Evolutionary conservation across 2,888 invertebrate species (phyloP).

Genomic region (Rugalucina vietnamica): DNA sequence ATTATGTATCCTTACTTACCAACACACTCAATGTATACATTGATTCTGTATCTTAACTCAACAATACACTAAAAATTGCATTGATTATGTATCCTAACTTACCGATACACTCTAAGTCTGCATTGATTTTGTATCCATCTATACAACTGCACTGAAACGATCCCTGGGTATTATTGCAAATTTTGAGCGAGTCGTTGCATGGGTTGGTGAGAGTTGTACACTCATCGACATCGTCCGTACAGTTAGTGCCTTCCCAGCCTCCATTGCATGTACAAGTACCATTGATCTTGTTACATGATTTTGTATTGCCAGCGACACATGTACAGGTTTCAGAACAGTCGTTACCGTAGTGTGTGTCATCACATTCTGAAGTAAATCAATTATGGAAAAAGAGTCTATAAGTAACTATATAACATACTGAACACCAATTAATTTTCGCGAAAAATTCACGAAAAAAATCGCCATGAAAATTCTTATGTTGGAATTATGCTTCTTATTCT

Average conservation of each 20-base stretch:
- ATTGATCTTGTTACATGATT: slow-evolving; percentile 44
- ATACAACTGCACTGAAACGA: slow-evolving; percentile 53
- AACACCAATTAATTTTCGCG: no score
- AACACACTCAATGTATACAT: no score
- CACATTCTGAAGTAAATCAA: slow-evolving; percentile 37
- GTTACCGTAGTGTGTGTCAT: slow-evolving; percentile 30
- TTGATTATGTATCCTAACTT: no score
- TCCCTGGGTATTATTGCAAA: slow-evolving; percentile 50
- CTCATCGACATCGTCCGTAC: slow-evolving; percentile 54
- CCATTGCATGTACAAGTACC: slow-evolving; percentile 54
- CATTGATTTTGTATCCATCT: slow-evolving; percentile 48
- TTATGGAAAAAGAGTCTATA: no score
- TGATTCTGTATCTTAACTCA: no score
- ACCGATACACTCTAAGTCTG: slow-evolving; percentile 39
- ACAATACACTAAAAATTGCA: no score
- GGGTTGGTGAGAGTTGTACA: slow-evolving; percentile 30
- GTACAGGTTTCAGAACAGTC: slow-evolving; percentile 46
- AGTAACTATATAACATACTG: no score
- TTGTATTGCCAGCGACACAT: slow-evolving; percentile 45
- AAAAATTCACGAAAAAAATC: no score
- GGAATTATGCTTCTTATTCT: no score
- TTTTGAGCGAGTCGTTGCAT: slow-evolving; percentile 41
- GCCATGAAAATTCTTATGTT: no score
- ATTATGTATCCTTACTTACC: no score
- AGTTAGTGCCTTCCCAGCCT: slow-evolving; percentile 54